phyloP scores from a whole-genome alignment of 2,888 invertebrate genomes.

The Ferrisia virgata region DNA sequence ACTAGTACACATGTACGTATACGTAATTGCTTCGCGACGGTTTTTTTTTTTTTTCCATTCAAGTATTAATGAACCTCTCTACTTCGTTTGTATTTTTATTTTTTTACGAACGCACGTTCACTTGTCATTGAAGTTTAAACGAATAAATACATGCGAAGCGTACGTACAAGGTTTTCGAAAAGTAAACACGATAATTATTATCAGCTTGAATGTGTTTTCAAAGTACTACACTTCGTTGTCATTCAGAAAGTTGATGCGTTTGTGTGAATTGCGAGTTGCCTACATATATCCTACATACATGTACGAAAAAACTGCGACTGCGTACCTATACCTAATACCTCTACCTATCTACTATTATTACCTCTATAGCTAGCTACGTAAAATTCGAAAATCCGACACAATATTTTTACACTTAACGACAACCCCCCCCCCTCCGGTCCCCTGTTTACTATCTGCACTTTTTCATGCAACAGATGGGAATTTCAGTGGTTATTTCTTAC shows the following conservation, averaged over 20 bases:
- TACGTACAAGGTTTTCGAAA: conserved; percentile 16
- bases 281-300: too few species aligned
- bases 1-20: too few species aligned
- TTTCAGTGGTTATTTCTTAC: too few species aligned
- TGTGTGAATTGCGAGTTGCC: not conserved
- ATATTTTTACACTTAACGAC: too few species aligned
- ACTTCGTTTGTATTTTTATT: not conserved
- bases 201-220: not conserved
- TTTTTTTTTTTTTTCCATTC: not conserved
- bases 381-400: too few species aligned
- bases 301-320: not conserved
- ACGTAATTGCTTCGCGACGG: not conserved
- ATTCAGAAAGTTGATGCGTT: not conserved
- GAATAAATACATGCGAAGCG: not conserved
- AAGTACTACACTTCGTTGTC: not conserved
- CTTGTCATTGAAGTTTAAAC: not conserved
- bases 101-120: not conserved
- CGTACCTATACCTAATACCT: not conserved
- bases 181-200: conserved; percentile 18
- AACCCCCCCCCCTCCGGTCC: too few species aligned
- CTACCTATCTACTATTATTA: too few species aligned
- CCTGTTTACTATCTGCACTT: too few species aligned
- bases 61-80: not conserved
- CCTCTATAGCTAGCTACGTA: too few species aligned
- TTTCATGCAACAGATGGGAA: too few species aligned